A percentile compares a stretch with the other conserved stretches of the same genome.
Evolutionary conservation across 2,888 invertebrate genomes (phyloP).

Genomic region (Agrochola lychnidis): DNA sequence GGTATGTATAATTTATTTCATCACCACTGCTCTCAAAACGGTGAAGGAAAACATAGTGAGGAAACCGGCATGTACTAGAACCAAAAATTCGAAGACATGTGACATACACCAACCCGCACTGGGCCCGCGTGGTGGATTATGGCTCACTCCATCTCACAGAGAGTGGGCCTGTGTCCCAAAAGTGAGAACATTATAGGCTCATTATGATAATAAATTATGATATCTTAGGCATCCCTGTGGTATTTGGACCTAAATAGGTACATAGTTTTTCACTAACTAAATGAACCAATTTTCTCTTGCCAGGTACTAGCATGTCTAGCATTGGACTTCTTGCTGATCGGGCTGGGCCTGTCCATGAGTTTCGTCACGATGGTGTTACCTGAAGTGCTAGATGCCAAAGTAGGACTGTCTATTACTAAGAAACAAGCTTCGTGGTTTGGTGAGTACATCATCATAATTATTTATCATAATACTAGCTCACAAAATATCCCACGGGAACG

Average conservation of each 20-base stretch:
- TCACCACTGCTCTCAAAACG: no score
- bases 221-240: neutral
- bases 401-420: conserved; percentile 87
- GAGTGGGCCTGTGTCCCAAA: neutral
- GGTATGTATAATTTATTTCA: no score
- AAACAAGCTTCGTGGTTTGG: conserved; percentile 91
- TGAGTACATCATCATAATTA: conserved; percentile 71
- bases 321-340: conserved; percentile 89
- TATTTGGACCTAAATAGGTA: no score
- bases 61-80: no score
- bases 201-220: no score
- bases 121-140: neutral
- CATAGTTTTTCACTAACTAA: neutral
- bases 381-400: conserved; percentile 87
- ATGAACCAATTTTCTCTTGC: conserved; percentile 26
- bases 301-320: conserved; percentile 90
- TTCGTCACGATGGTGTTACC: conserved; percentile 91
- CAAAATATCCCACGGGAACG: no score
- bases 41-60: neutral
- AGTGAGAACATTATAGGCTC: no score
- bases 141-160: neutral
- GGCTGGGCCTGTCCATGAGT: conserved; percentile 90
- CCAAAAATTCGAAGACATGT: neutral
- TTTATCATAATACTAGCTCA: no score
- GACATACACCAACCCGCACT: neutral